Evolutionary conservation across 1,140 invertebrate species (phyloP), one percentile per base, ranked within the genome.

Genomic region (Drosophila setifemur): DNA sequence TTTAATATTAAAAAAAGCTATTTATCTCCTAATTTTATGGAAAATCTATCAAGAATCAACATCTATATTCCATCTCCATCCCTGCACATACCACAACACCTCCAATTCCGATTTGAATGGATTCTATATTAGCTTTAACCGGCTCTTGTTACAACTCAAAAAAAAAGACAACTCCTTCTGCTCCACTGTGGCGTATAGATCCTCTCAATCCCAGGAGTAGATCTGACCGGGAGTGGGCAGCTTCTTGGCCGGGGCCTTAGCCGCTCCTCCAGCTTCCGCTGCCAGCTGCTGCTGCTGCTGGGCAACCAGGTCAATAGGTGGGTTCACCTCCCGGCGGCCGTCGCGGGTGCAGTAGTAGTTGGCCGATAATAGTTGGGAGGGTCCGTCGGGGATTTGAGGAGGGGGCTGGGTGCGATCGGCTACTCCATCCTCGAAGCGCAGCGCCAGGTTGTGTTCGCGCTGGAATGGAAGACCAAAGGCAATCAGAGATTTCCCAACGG

Each of bases 311-410:
- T 94, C 91, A 28, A 92, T 69, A 7, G 96, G 95, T 8, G 95
- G 96, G 37, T 87, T 58, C 8, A 95, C 93, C 89, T 95, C 93
- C 50, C 95, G 91, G 60, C 96, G 93, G 0, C 90, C 95, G 92
- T 97, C 96, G 76, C 96, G 92, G 1, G 91, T 91, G 73, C 91
- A 95, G 78, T 97, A 98, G 83, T 96, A 96, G 88, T 97, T 96
- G 55, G 92, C 92, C 33, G 93, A 93, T 37, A 95, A 86, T 53
- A 94, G 94, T 89, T 96, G 94, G 43, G 93, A 91, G 2, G 94
- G 93, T 26, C 96, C 96, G 45, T 93, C 94, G 9, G 96, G 96
- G 21, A 97, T 72, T 37, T 93, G 78, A 28, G 96, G 96, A 14
- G 91, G 93, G 3, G 95, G 95, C 81, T 96, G 96, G 28, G 94